A percentile compares a stretch with the other conserved stretches of the same genome.
phyloP scores from a whole-genome alignment of 1,140 invertebrate genomes.

The Platorchestia sp. region DNA sequence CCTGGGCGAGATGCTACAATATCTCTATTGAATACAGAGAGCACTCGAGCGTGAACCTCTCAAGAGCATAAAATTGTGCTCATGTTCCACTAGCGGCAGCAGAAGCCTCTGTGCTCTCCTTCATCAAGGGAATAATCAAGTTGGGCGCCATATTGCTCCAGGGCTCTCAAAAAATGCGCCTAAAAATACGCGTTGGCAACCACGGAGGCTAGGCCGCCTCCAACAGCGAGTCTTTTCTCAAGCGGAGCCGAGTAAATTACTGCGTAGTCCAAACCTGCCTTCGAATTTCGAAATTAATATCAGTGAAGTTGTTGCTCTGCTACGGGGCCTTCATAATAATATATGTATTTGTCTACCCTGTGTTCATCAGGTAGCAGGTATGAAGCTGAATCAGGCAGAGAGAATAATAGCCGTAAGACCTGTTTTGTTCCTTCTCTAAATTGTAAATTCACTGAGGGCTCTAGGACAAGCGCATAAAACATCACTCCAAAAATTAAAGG shows the following conservation, averaged over 20 bases:
- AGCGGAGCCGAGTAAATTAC: conserved; percentile 4
- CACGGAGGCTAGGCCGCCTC: background rate
- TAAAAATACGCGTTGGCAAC: conserved; percentile 38
- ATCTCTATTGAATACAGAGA: background rate
- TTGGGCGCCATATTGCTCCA: conserved; percentile 36
- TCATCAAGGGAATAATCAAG: conserved; percentile 46
- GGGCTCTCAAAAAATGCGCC: conserved; percentile 27
- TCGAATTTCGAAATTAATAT: conserved; percentile 10
- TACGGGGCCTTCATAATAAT: background rate
- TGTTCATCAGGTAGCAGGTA: background rate
- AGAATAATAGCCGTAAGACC: background rate
- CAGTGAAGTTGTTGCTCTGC: background rate
- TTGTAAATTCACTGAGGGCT: background rate
- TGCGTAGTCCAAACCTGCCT: background rate
- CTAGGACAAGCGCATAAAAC: background rate
- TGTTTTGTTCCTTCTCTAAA: conserved; percentile 13
- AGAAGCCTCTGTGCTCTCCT: conserved; percentile 31
- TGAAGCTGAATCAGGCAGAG: background rate
- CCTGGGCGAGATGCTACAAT: background rate
- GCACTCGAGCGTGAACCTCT: conserved; percentile 4
- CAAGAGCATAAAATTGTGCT: conserved; percentile 20
- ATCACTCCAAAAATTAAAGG: background rate
- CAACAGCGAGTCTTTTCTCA: background rate
- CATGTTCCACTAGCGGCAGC: conserved; percentile 12
- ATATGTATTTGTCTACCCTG: background rate